phyloP scores from a whole-genome alignment of 2,888 invertebrate species.

The Cantharis lateralis region DNA sequence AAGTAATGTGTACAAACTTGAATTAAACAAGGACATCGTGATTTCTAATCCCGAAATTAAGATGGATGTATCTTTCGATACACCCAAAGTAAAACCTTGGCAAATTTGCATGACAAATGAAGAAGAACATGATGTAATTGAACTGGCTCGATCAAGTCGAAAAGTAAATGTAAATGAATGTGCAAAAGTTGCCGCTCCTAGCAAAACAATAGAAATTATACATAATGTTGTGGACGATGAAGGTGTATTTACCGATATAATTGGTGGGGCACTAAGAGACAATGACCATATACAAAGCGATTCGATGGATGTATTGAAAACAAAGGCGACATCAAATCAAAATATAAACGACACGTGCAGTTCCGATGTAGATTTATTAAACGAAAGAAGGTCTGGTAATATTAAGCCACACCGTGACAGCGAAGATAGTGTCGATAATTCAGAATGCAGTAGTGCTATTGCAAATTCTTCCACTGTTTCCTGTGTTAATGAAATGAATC shows the following conservation, averaged over 20 bases:
- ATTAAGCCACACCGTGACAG: not conserved
- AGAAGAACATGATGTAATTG: conserved; percentile 9
- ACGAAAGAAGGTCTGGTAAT: not conserved
- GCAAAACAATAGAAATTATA: conserved; percentile 21
- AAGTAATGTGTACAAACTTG: conserved; percentile 19
- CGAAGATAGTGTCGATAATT: not conserved
- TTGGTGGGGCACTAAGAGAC: conserved; percentile 29
- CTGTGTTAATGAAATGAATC: not conserved
- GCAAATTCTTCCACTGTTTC: not conserved
- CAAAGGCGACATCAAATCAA: conserved; percentile 4
- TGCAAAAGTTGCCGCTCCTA: conserved; percentile 17
- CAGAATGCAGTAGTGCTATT: not conserved
- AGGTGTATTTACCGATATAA: conserved; percentile 22
- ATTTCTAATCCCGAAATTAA: conserved; percentile 17
- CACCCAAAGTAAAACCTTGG: not conserved
- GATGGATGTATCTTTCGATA: not conserved
- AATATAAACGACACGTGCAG: not conserved
- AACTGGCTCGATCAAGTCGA: conserved; percentile 1
- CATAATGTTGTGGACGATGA: conserved; percentile 14
- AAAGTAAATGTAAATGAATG: conserved; percentile 22
- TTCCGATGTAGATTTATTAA: not conserved
- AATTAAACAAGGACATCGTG: conserved; percentile 19
- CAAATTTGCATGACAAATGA: conserved; percentile 28
- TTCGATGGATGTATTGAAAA: conserved; percentile 13
- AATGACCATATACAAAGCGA: conserved; percentile 32